Conservation (phyloP, 2,888 invertebrate genomes). For the Petrolisthes manimaculis region DNA sequence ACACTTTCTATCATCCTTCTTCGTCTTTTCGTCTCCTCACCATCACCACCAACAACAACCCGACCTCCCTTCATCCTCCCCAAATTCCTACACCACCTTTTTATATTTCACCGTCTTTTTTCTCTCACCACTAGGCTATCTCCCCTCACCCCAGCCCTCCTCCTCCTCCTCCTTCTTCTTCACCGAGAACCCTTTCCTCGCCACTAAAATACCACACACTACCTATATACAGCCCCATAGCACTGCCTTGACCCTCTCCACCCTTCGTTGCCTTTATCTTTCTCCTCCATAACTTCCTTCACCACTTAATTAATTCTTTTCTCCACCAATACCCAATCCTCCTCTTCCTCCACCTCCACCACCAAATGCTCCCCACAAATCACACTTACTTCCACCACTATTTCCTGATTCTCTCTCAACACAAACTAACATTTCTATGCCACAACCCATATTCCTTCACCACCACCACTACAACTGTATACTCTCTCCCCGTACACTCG, state of each 20-base stretch:
- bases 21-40: background rate
- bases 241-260: background rate
- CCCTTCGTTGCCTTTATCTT: background rate
- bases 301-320: background rate
- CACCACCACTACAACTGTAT: background rate
- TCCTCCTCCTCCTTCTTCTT: background rate
- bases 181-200: background rate
- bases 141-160: conserved; percentile 11
- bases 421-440: no score
- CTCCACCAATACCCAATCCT: background rate
- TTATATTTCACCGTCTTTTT: background rate
- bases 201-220: background rate
- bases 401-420: no score
- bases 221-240: background rate
- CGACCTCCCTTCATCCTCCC: conserved; percentile 3
- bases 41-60: background rate
- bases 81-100: background rate
- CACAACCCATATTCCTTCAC: no score
- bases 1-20: background rate
- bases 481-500: no score
- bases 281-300: background rate
- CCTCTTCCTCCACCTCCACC: background rate
- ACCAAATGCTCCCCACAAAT: background rate
- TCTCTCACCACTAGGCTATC: background rate
- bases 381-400: no score